Base-by-base conservation (phyloP, 2,888 invertebrate species). In the Caenorhabditis wallacei region DNA sequence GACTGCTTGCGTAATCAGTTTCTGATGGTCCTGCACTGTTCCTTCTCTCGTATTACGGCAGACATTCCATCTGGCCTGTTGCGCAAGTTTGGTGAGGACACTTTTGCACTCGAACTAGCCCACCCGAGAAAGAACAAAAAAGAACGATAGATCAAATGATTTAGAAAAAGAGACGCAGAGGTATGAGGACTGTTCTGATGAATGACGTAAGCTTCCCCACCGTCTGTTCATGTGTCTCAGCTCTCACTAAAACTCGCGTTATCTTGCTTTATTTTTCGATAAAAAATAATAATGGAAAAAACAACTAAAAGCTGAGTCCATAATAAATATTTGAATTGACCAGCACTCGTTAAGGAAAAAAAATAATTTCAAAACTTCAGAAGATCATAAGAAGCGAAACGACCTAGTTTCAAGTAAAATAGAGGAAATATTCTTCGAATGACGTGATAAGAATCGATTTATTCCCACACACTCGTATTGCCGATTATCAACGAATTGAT, bases 401-500 rank as follows among this genome's bases (percentile, higher is more conserved):
- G 4, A 30, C 30, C 30, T 30, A n/a, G n/a, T 30, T 30, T 8
- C 4, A 3, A 30, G 30, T 30, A 30, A 30, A 5, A 30, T 30
- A 30, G 3, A 3, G 30, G 3, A 8, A 30, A 30, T 30, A 30
- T 30, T 3, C 8, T 30, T 30, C 30, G 30, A 30, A 22, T 66
- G 66, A 66, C 43, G 43, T n/a, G 56, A 43, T n/a, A 20, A n/a
- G 16, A 30, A 76, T 56, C 56, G 66, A 75, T 46, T 56, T 37
- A 46, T 20, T 54, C n/a, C 46, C 11, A 30, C 51, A 37, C 51
- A 35, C 20, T 51, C 66, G n/a, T 22, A 51, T 51, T 30, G 66
- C 40, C 68, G 59, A 76, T 69, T 69, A 69, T 76, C 69, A 69
- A 69, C 35, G 76, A 68, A 76, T 37, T 69, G 68, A 76, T 75